Base-by-base conservation (phyloP, 2,113 vertebrate species). In the Gambusia holbrooki region DNA sequence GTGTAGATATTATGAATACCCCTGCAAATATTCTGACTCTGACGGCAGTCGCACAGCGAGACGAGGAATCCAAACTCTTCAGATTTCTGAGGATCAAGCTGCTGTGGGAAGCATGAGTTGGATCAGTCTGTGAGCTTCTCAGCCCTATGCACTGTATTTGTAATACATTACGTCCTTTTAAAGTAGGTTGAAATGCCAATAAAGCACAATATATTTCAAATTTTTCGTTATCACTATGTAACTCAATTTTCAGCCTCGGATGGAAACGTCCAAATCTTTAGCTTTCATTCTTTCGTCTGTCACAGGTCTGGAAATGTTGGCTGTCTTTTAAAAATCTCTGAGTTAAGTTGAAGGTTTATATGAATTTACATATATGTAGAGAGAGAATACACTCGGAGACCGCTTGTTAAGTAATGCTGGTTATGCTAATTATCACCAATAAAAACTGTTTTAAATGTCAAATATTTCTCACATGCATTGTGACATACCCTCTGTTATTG, bases 1-100 rank as follows among this genome's bases (percentile, higher is more conserved):
- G 25, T 40, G 58, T 10, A 33, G 54, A 64, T 35, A 29, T 29
- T 15, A 6, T 12, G 17, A 32, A 65, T 19, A 14, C 37, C 29
- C 17, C 32, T 60, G 69, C 22, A 70, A 54, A 63, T 72, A 63
- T 72, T 63, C 60, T 45, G 60, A 63, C 19, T 17, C 4, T 7
- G 8, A 12, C 42, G 17, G 28, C 14, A 2, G 10, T 29, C 14
- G 40, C 37, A 29, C 27, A n/a, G 25, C 5, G 3, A 60, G 19
- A 37, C 6, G n/a, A 60, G 11, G 25, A 12, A 32, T n/a, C n/a
- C 51, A 58, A 70, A 27, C 30, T 33, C 2, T 3, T 71, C 25
- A 37, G 30, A 71, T 35, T 58, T 14, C 51, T n/a, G 10, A 7
- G n/a, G 22, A 35, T 35, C 33, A 11, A 35, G 30, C 30, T 35